Evolutionary conservation across 2,888 invertebrate genomes (phyloP).

Genomic region (Rutpela maculata): DNA sequence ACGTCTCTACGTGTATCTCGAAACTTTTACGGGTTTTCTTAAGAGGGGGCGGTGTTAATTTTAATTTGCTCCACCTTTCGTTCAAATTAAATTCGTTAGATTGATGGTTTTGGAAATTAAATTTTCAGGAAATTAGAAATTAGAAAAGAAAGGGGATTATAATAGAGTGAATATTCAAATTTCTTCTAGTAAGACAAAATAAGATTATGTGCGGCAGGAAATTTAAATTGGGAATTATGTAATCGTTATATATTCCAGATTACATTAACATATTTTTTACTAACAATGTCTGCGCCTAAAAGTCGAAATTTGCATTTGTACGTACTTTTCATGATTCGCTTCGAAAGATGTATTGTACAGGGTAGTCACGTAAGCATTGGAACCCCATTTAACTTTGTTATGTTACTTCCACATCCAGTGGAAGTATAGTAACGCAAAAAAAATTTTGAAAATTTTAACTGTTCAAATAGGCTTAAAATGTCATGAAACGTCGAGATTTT

Average conservation of each 20-base stretch:
- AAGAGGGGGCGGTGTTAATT: constrained; percentile 29
- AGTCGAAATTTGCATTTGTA: not conserved
- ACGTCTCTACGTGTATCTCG: constrained; percentile 20
- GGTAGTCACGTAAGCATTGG: no score
- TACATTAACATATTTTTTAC: constrained; percentile 1
- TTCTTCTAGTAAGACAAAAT: constrained; percentile 3
- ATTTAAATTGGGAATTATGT: constrained; percentile 8
- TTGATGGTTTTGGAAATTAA: constrained; percentile 54
- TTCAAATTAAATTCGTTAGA: constrained; percentile 50
- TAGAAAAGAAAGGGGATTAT: constrained; percentile 39
- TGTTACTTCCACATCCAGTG: no score
- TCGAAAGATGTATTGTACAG: no score
- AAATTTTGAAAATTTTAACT: no score
- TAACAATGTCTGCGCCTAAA: not conserved
- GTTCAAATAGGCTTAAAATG: no score
- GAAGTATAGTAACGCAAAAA: no score
- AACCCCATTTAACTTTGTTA: no score
- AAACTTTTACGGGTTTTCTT: constrained; percentile 24
- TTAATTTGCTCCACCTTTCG: constrained; percentile 34
- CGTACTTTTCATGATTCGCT: not conserved
- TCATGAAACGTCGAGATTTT: no score
- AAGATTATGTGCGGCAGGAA: constrained; percentile 10
- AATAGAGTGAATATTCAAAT: constrained; percentile 45
- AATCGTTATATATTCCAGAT: not conserved
- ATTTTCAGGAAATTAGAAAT: constrained; percentile 49